These are phyloP conservation scores for Lasioglossum oenotherae DNA, from an alignment of 2,888 invertebrate genomes.

Conservation along the genomic window DNA sequence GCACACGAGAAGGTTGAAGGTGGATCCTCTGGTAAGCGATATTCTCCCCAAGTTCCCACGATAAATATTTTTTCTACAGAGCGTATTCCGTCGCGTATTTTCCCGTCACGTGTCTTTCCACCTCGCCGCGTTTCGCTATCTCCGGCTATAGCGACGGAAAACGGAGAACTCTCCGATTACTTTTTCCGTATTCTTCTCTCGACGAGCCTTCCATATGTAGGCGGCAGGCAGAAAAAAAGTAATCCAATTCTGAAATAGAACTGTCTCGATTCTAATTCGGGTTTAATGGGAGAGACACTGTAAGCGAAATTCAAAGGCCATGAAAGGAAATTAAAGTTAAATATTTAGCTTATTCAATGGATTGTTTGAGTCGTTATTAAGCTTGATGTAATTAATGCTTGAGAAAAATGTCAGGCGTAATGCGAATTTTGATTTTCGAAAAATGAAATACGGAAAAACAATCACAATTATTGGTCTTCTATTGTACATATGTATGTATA, in stretches of 20 bases:
- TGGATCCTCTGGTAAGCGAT: conserved; percentile 95
- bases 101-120: neutral
- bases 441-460: too few species aligned
- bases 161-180: neutral
- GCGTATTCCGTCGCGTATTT: neutral
- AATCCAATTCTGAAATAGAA: neutral
- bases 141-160: neutral
- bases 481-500: too few species aligned
- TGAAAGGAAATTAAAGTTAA: too few species aligned
- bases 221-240: neutral
- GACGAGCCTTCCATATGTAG: neutral
- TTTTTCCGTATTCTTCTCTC: neutral
- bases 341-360: too few species aligned
- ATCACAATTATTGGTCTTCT: too few species aligned
- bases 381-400: too few species aligned
- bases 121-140: neutral
- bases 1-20: conserved; percentile 94
- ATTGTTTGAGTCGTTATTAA: too few species aligned
- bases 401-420: too few species aligned
- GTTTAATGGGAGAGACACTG: neutral
- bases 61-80: neutral
- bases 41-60: neutral
- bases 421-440: too few species aligned
- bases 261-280: neutral
- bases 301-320: too few species aligned